Base-by-base conservation (phyloP, 2,113 vertebrate genomes). In the Caranx melampygus region DNA sequence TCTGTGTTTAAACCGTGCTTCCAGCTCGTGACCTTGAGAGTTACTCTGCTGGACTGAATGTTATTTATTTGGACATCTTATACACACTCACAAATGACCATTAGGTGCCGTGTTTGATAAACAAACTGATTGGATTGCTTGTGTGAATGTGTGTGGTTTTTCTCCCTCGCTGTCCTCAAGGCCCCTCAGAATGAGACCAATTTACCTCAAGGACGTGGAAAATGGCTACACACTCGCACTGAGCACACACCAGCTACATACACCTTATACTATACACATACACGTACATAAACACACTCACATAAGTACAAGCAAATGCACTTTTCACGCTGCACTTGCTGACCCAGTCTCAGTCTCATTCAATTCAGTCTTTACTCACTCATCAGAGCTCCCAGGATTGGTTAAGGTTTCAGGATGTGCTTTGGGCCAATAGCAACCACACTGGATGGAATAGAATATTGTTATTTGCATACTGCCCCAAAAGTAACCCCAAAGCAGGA, bases 71-170 rank as follows among this genome's bases (percentile, higher is more conserved):
- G 87, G 92, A 94, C 90, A 82, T 91, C 89, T 92, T 89, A 91
- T 90, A 93, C 92, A 94, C 93, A 93, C 92, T 89, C 89, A 93
- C 89, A 90, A 92, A 94, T 92, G 90, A 90, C 94, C 92, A 94
- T 95, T 94, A 94, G 93, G 92, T 93, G 93, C 92, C 87, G 91
- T 93, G 91, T 94, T 94, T 95, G 87, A 94, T 94, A 95, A 95
- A 95, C 93, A 95, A 91, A 92, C 92, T 95, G 94, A 95, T 95
- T 95, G 90, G 92, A 91, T 92, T 93, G 93, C 90, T 90, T 88
- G 89, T 80, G 85, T 88, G 90, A 91, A 90, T 81, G 91, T 76
- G 90, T 92, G 91, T 92, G 91, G 91, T 91, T 92, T 91, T 75
- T 91, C 86, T 91, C 85, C 79, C 69, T 79, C 26, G 68, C 61